phyloP scores from a whole-genome alignment of 2,797 vertebrate species.

The Sebastes matsubarae region DNA sequence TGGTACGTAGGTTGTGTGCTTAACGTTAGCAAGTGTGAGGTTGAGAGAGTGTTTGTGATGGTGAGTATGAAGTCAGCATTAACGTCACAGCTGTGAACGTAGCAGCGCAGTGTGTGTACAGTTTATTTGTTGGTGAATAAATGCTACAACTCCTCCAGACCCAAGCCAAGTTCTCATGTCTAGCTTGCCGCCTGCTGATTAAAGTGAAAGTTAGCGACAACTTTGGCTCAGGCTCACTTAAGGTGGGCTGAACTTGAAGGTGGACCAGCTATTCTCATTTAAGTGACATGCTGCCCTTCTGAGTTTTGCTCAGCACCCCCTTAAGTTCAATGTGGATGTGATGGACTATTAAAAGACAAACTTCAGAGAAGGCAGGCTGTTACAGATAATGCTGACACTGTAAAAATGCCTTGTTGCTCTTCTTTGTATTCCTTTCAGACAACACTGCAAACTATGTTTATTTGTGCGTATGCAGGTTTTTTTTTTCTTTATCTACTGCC shows the following conservation, averaged over 20 bases:
- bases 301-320: neutral
- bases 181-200: neutral
- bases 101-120: neutral
- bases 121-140: too few relatives aligned
- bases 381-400: neutral
- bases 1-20: too few relatives aligned
- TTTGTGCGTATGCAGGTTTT: neutral
- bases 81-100: too few relatives aligned
- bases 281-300: neutral
- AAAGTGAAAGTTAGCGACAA: neutral
- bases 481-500: neutral
- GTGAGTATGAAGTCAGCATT: too few relatives aligned
- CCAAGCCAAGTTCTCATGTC: neutral
- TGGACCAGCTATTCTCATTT: neutral
- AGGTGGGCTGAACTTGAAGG: neutral
- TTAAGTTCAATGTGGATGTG: too few relatives aligned
- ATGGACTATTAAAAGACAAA: neutral
- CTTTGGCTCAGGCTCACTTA: neutral
- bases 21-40: too few relatives aligned
- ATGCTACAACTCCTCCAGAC: too few relatives aligned
- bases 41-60: too few relatives aligned
- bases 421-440: too few relatives aligned
- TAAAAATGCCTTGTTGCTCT: neutral
- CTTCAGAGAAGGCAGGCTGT: neutral
- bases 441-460: neutral